phyloP scores from a whole-genome alignment of 1,140 invertebrate species.

The Hycleus cichorii region DNA sequence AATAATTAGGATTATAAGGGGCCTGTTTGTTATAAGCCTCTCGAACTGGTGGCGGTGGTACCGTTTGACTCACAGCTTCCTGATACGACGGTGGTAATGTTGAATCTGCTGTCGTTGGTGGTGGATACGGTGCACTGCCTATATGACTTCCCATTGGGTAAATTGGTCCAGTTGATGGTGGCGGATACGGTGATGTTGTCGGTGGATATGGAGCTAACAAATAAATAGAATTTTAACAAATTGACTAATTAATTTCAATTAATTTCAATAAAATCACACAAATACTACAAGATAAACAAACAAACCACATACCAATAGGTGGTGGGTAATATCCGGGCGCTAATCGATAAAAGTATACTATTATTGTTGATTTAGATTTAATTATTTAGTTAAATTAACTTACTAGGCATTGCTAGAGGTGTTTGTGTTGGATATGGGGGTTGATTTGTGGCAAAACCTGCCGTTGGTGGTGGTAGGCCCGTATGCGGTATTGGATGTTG shows the following conservation, averaged over 20 bases:
- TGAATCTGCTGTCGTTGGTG: background rate
- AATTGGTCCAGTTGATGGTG: background rate
- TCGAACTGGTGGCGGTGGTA: background rate
- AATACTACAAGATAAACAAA: background rate
- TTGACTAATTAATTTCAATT: no score
- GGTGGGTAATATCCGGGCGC: constrained; percentile 1
- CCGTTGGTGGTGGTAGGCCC: background rate
- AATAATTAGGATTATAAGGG: constrained; percentile 10
- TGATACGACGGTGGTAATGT: constrained; percentile 4
- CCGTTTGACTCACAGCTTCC: constrained; percentile 1
- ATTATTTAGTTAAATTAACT: background rate
- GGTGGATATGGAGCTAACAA: background rate
- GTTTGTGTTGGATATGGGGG: constrained; percentile 10
- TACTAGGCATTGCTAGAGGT: constrained; percentile 1
- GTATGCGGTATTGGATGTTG: constrained; percentile 8
- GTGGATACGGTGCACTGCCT: background rate
- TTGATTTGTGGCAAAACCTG: background rate
- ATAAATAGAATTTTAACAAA: no score
- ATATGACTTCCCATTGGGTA: background rate
- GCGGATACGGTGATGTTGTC: constrained; percentile 2
- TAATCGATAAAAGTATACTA: background rate
- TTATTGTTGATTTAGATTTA: background rate
- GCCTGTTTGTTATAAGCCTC: constrained; percentile 4
- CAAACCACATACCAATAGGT: constrained; percentile 5
- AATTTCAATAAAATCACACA: background rate